Evolutionary conservation across 30 jellyfish, hydroid and myxozoan genomes (phyloP).

Genomic region (Cassiopea xamachana): DNA sequence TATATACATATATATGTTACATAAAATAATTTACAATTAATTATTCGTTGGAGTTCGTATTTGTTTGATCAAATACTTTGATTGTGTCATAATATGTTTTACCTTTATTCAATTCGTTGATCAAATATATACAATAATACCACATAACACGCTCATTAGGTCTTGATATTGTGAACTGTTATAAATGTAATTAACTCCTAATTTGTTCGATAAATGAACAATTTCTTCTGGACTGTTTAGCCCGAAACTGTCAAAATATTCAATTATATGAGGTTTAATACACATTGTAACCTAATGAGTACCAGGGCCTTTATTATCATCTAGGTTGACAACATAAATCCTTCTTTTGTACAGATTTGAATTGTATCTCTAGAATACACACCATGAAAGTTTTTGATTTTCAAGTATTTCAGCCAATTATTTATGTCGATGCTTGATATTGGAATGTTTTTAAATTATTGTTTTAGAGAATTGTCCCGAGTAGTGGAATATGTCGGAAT

Average conservation of each 20-base stretch:
- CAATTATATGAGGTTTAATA: conserved; percentile 5
- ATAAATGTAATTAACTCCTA: conserved; percentile 27
- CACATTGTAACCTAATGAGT: conserved; percentile 23
- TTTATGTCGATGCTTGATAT: conserved; percentile 23
- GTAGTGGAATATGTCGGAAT: conserved; percentile 28
- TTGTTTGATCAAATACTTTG: conserved; percentile 9
- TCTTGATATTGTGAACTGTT: conserved; percentile 43
- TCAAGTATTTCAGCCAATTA: conserved; percentile 36
- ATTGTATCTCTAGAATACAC: conserved; percentile 21
- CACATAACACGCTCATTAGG: conserved; percentile 39
- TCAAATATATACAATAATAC: conserved; percentile 27
- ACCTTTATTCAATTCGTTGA: conserved; percentile 19
- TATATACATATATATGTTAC: background rate
- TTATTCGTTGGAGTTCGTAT: conserved; percentile 23
- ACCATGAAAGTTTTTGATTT: conserved; percentile 38
- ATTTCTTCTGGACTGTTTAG: conserved; percentile 28
- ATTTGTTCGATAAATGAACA: conserved; percentile 15
- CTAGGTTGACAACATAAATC: conserved; percentile 23
- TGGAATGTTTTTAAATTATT: conserved; percentile 29
- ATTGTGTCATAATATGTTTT: conserved; percentile 21
- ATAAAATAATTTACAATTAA: conserved; percentile 12
- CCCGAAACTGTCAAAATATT: conserved; percentile 29
- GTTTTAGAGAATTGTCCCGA: conserved; percentile 37
- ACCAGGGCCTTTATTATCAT: conserved; percentile 31
- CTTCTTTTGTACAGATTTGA: background rate